Evolutionary conservation across 2,797 vertebrate species (phyloP), one percentile per base, ranked within the genome.

Genomic region (Aselliscus stoliczkanus): DNA sequence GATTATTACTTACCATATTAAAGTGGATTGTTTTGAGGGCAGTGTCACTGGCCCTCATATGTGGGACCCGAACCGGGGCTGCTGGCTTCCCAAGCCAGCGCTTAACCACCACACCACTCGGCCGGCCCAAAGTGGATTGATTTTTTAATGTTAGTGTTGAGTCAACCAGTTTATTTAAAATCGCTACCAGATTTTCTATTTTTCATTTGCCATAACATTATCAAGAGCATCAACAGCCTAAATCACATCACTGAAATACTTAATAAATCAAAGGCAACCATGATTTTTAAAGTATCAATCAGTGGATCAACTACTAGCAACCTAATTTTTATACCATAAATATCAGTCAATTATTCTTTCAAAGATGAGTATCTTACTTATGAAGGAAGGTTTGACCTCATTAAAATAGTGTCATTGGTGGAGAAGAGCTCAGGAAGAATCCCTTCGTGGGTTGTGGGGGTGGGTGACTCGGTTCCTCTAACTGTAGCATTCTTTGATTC

Each of bases 281-380:
- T 39, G 27, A 52, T 50, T 76, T 92, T 50, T 56, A 58, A 83
- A 86, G 18, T 34, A 42, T 9, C 72, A 34, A 23, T 29, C 29
- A 44, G 11, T 52, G 44, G 52, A 70, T 44, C 23, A 42, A 18
- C 54, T 73, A 52, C 52, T 29, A 31, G 52, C 34, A 82, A 76
- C 11, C 25, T 75, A 62, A 80, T 60, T 92, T 90, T 90, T 56
- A 81, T 89, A 62, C 27, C 31, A 39, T 29, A 72, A 70, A 31
- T 82, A 82, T 70, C 15, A 84, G 25, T 37, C 73, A 56, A 42
- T 42, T 86, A 20, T 65, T 72, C 37, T 76, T 75, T 81, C 44
- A 70, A 39, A 72, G 9, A 54, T 62, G 29, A 60, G 8, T 60
- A 5, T 76, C 20, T 70, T 76, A 44, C 1, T 5, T 29, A 5